These are phyloP conservation scores for Sebastiscus tertius DNA, from an alignment of 2,797 vertebrate species.

Conservation along the genomic window DNA sequence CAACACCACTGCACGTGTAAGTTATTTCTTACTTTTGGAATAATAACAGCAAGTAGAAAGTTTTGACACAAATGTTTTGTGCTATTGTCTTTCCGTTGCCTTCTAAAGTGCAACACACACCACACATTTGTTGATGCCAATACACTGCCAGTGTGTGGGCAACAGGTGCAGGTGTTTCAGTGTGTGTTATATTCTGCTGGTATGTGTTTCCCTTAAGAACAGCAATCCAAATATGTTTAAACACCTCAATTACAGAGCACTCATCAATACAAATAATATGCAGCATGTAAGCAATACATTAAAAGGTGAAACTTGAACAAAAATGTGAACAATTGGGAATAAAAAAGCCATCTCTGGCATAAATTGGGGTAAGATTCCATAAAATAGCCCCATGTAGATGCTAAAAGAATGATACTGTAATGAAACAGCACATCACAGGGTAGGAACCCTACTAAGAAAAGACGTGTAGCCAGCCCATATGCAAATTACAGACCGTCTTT, in stretches of 20 bases:
- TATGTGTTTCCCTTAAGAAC: neutral
- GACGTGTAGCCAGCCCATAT: neutral
- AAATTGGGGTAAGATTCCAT: neutral
- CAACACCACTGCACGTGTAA: neutral
- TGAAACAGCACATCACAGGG: neutral
- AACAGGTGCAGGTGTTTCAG: neutral
- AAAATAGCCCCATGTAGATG: neutral
- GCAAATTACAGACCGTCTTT: constrained; percentile 14
- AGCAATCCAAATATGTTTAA: neutral
- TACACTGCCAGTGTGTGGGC: neutral
- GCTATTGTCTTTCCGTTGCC: neutral
- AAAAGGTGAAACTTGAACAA: neutral
- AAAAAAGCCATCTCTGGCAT: neutral
- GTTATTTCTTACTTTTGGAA: neutral
- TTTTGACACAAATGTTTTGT: neutral
- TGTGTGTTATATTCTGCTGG: neutral
- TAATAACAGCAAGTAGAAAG: neutral
- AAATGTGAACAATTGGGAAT: neutral
- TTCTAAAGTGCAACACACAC: neutral
- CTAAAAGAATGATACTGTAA: neutral
- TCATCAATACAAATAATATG: neutral
- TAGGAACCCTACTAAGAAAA: neutral
- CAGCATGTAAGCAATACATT: neutral
- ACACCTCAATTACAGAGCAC: neutral
- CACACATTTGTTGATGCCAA: neutral